Percentiles rank a stretch among this genome's conserved stretches.
phyloP scores from a whole-genome alignment of 2,797 vertebrate genomes.

The Macropus fuliginosus region DNA sequence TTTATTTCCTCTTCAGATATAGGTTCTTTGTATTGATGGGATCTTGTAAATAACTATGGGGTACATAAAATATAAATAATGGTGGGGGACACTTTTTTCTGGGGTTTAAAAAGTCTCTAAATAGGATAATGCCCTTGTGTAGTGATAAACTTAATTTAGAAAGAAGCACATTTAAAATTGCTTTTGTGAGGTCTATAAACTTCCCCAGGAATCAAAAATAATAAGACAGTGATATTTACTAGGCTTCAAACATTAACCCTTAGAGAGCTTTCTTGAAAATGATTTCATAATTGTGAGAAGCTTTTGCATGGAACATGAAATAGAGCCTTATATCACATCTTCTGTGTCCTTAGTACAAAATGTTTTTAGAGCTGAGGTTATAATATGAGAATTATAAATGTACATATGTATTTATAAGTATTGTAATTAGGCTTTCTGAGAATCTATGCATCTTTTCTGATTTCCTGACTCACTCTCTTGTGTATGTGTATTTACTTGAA shows the following conservation, averaged over 20 bases:
- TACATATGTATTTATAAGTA: neutral
- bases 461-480: neutral
- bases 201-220: neutral
- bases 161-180: neutral
- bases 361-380: neutral
- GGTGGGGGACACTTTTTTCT: neutral
- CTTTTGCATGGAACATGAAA: neutral
- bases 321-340: neutral
- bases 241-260: neutral
- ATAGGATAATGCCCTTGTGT: neutral
- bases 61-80: neutral
- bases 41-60: neutral
- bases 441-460: neutral
- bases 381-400: neutral
- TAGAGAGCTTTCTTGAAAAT: neutral
- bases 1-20: neutral
- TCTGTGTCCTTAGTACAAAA: slow-evolving; percentile 1
- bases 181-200: neutral
- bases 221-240: neutral
- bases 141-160: neutral
- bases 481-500: neutral
- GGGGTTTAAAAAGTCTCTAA: neutral
- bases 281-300: neutral
- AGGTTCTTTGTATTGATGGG: neutral
- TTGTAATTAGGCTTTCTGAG: neutral